A percentile compares a stretch with the other conserved stretches of the same genome.
Conservation (phyloP, 1,140 invertebrate genomes). For the Drosophila sp. region DNA sequence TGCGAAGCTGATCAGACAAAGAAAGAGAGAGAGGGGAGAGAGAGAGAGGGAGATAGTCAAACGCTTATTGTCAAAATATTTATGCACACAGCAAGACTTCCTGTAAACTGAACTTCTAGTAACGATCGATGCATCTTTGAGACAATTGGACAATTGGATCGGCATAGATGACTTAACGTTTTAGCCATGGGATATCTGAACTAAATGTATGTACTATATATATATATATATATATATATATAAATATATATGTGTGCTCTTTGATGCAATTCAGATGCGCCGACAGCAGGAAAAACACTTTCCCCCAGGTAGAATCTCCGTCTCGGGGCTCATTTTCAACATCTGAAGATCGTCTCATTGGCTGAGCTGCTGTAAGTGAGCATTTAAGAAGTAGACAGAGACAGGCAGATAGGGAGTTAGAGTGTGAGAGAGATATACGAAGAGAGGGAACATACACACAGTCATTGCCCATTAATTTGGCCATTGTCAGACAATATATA, state of each 20-base stretch:
- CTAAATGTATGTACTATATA: not conserved
- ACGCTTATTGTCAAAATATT: constrained; percentile 80
- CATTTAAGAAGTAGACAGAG: constrained; percentile 46
- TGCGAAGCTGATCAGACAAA: not conserved
- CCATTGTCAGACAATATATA: constrained; percentile 73
- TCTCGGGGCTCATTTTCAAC: constrained; percentile 8
- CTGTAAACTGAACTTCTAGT: constrained; percentile 36
- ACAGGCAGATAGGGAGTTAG: not conserved
- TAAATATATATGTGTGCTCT: constrained; percentile 17
- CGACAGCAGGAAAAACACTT: constrained; percentile 69
- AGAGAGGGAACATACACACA: constrained; percentile 9
- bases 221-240: not conserved
- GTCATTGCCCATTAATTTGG: constrained; percentile 70
- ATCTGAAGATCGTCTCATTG: constrained; percentile 49
- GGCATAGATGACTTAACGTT: constrained; percentile 74
- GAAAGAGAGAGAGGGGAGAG: constrained; percentile 10
- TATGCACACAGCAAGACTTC: constrained; percentile 78
- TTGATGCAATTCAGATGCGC: constrained; percentile 76
- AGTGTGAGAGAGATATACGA: not conserved
- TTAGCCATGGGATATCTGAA: constrained; percentile 56
- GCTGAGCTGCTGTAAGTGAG: constrained; percentile 58
- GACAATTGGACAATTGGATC: constrained; percentile 38
- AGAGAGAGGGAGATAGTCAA: not conserved
- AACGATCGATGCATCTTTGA: constrained; percentile 6
- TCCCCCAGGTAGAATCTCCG: constrained; percentile 48